Percentiles rank a stretch among this genome's conserved stretches.
These are phyloP conservation scores for Zapornia atra DNA, from an alignment of 2,113 vertebrate genomes.

Conservation along the genomic window DNA sequence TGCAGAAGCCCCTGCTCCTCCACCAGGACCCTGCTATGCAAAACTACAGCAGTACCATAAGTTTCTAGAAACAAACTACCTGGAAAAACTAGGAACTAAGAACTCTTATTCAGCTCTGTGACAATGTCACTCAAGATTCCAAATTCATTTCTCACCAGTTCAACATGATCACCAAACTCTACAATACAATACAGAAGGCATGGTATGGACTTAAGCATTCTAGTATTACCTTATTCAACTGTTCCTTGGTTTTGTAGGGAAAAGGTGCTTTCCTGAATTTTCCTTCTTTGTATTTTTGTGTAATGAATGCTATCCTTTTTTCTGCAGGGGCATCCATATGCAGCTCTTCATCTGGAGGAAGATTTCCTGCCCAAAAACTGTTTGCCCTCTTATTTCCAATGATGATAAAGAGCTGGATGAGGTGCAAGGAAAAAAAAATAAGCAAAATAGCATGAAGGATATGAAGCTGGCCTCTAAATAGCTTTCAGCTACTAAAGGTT, in stretches of 20 bases:
- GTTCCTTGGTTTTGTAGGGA: slow-evolving; percentile 78
- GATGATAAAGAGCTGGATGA: slow-evolving; percentile 86
- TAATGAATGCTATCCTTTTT: slow-evolving; percentile 86
- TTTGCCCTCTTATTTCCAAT: slow-evolving; percentile 94
- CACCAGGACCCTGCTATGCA: too few relatives aligned
- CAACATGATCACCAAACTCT: neutral
- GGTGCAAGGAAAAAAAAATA: neutral
- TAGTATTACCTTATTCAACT: slow-evolving; percentile 88
- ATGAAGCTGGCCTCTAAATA: neutral
- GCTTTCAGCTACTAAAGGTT: neutral
- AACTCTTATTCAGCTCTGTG: neutral
- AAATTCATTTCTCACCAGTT: neutral
- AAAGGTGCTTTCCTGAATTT: slow-evolving; percentile 83
- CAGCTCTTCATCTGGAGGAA: slow-evolving; percentile 85
- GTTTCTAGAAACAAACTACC: neutral
- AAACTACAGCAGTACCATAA: neutral
- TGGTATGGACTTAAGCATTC: neutral
- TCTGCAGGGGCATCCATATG: slow-evolving; percentile 79
- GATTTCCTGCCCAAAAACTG: slow-evolving; percentile 92
- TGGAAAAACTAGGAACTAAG: neutral
- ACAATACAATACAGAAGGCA: neutral
- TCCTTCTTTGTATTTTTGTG: slow-evolving; percentile 92
- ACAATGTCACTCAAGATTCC: neutral
- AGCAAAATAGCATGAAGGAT: neutral
- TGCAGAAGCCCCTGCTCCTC: too few relatives aligned